Percentiles rank a stretch among this genome's conserved stretches.
Evolutionary conservation across 2,888 invertebrate genomes (phyloP).

Genomic region (Cephus pygmeus): DNA sequence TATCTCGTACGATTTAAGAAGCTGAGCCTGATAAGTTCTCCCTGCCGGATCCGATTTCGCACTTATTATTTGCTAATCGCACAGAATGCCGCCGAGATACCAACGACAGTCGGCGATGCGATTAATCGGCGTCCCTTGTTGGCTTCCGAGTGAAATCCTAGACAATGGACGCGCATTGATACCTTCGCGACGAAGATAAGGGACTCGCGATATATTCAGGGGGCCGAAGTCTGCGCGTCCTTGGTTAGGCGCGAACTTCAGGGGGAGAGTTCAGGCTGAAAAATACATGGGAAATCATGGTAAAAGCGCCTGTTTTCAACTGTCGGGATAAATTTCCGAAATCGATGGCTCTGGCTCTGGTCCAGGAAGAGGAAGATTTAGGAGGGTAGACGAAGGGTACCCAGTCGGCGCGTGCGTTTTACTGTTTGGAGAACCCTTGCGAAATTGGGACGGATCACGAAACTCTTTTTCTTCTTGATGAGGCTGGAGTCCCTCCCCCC

Average conservation of each 20-base stretch:
- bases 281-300: background rate
- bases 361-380: constrained; percentile 21
- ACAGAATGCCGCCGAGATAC: constrained; percentile 10
- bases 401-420: background rate
- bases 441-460: constrained; percentile 14
- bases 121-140: too few species aligned
- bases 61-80: constrained; percentile 46
- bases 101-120: background rate
- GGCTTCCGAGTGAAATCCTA: background rate
- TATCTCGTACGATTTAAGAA: constrained; percentile 9
- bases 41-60: constrained; percentile 1
- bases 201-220: constrained; percentile 17
- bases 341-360: constrained; percentile 19
- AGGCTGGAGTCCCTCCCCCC: too few species aligned
- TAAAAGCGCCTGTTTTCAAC: background rate
- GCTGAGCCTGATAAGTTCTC: background rate
- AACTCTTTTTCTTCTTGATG: background rate
- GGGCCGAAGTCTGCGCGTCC: constrained; percentile 16
- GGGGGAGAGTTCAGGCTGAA: background rate
- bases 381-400: background rate
- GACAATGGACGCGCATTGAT: background rate
- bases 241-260: background rate
- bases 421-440: constrained; percentile 19
- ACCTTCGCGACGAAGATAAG: background rate
- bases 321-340: constrained; percentile 11